Percentiles rank a stretch among this genome's conserved stretches.
Conservation (phyloP, 2,888 invertebrate species). For the Apotomis turbidana region DNA sequence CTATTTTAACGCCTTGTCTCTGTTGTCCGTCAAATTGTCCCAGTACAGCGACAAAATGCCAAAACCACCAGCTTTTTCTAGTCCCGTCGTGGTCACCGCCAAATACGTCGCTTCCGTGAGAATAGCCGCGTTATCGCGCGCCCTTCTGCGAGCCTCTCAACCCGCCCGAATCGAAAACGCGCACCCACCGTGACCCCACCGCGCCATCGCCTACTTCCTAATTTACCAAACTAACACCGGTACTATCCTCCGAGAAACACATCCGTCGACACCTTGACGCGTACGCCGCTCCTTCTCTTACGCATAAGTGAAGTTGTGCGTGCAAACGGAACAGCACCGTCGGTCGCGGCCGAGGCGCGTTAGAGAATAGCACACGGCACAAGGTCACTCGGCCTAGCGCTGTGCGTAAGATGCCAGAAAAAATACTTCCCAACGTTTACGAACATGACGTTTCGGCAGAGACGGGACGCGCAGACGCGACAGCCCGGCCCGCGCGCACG, state of each 20-base stretch:
- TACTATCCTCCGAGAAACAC: slow-evolving; percentile 19
- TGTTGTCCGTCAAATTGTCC: too few species aligned
- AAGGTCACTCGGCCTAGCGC: slow-evolving; percentile 67
- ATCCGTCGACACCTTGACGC: slow-evolving; percentile 19
- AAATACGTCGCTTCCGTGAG: slow-evolving; percentile 36
- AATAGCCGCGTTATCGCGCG: slow-evolving; percentile 45
- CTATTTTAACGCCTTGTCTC: too few species aligned
- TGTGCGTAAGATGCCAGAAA: slow-evolving; percentile 70
- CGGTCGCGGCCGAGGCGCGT: slow-evolving; percentile 7
- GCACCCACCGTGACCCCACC: slow-evolving; percentile 40
- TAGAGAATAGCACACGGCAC: slow-evolving; percentile 53
- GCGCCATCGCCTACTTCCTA: not conserved
- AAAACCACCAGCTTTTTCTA: not conserved
- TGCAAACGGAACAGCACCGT: slow-evolving; percentile 8
- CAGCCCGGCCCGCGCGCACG: not conserved
- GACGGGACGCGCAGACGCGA: slow-evolving; percentile 48
- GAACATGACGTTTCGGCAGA: slow-evolving; percentile 63
- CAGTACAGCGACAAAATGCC: not conserved
- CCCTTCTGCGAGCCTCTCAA: slow-evolving; percentile 66
- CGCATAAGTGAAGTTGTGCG: slow-evolving; percentile 14
- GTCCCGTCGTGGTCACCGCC: not conserved
- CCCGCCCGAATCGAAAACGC: slow-evolving; percentile 50
- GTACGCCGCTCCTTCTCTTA: slow-evolving; percentile 8
- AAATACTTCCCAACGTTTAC: slow-evolving; percentile 72
- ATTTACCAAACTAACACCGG: slow-evolving; percentile 15